These are phyloP conservation scores for Drosophila prostipennis DNA, from an alignment of 2,888 invertebrate genomes.

Conservation along the genomic window DNA sequence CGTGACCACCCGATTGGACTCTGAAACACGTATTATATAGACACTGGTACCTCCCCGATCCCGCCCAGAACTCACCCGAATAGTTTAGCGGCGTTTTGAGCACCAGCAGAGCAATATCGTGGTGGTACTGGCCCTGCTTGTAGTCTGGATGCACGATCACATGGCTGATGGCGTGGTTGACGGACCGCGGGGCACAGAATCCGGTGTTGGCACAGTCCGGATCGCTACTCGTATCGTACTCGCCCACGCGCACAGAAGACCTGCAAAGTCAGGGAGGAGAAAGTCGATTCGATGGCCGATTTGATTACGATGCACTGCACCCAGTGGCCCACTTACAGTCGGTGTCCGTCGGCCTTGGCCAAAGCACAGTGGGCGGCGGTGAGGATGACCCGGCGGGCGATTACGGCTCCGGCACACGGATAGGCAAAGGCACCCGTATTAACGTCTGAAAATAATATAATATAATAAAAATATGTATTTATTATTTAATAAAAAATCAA, in stretches of 20 bases:
- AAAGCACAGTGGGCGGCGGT: slow-evolving; percentile 93
- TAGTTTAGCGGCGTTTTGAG: slow-evolving; percentile 89
- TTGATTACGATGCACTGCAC: slow-evolving; percentile 7
- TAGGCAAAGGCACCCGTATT: slow-evolving; percentile 89
- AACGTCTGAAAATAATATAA: slow-evolving; percentile 85
- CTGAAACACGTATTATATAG: background rate
- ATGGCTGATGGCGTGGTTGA: slow-evolving; percentile 89
- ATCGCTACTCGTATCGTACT: slow-evolving; percentile 89
- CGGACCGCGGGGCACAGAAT: slow-evolving; percentile 90
- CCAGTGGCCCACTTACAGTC: slow-evolving; percentile 87
- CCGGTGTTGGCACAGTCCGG: slow-evolving; percentile 89
- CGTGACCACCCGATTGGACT: slow-evolving; percentile 19
- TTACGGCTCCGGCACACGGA: slow-evolving; percentile 91
- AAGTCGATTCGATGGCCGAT: slow-evolving; percentile 10
- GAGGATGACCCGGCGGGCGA: slow-evolving; percentile 87
- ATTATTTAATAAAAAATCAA: background rate
- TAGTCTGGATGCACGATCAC: slow-evolving; percentile 92
- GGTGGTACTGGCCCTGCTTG: slow-evolving; percentile 87
- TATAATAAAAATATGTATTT: too few relatives aligned
- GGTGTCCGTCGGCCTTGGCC: slow-evolving; percentile 90
- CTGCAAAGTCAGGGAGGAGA: slow-evolving; percentile 83
- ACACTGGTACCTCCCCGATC: background rate
- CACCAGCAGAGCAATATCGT: slow-evolving; percentile 91
- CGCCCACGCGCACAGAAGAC: slow-evolving; percentile 90
- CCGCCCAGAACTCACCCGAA: slow-evolving; percentile 85